Base-by-base conservation (phyloP, 1,140 invertebrate genomes). In the Parasteatoda tepidariorum region DNA sequence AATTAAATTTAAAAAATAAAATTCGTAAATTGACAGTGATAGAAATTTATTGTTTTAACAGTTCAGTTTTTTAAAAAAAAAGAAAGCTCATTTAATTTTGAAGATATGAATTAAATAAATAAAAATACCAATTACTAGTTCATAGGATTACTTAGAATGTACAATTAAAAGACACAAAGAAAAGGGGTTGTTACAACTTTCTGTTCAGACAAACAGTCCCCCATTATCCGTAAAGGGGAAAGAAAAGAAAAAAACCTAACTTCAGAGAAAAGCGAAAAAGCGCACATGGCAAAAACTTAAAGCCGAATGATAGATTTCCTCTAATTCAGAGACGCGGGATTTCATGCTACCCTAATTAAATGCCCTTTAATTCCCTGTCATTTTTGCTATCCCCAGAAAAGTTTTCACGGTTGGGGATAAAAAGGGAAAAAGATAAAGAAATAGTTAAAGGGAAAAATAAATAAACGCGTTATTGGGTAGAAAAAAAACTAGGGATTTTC, bases 351-450 rank as follows among this genome's bases (percentile, higher is more conserved):
- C 62, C 75, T 67, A 79, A 67, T 79, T 67, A 38, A 41, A 41
- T 31, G 64, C 18, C 31, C 75, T 79, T 68, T 79, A 79, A 79
- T 79, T 79, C 75, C 75, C 26, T 26, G 75, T 66, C 61, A 66
- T 68, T 68, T 79, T 68, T 68, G 61, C 31, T 24, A 18, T n/a
- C n/a, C 5, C 18, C 22, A 30, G 62, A 28, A 15, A 66, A 66
- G 62, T 66, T 30, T 24, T 26, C 38, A 13, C 38, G 38, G 13
- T 6, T 5, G 5, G 13, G 38, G 5, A 41, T 5, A 41, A 41
- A 41, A 6, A 41, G 5, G 13, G 5, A 41, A 6, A 41, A 6
- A 41, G 5, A 41, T 6, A 41, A 41, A 41, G 38, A 41, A 41
- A 41, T 41, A 41, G 38, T 41, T 41, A 41, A 6, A 6, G 38